Conservation (phyloP, 2,113 vertebrate species). For the Carlito syrichta region DNA sequence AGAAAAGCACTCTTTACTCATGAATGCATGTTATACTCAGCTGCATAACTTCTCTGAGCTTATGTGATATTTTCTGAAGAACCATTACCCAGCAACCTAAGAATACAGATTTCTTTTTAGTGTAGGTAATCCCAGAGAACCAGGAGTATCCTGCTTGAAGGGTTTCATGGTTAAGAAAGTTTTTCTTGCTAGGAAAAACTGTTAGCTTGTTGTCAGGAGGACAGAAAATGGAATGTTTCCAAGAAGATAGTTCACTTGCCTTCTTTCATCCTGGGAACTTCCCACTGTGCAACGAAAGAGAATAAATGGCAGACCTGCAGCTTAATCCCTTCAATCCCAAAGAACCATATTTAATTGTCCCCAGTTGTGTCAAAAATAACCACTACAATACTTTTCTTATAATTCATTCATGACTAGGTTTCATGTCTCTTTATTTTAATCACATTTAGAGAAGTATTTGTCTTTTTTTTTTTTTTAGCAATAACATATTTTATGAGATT, state of each 20-base stretch:
- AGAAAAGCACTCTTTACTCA: not conserved
- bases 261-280: not conserved
- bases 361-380: not conserved
- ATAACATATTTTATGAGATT: not conserved
- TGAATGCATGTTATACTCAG: not conserved
- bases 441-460: not conserved
- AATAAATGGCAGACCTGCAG: not conserved
- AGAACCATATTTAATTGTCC: not conserved
- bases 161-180: no score
- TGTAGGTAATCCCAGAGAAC: not conserved
- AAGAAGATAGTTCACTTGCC: not conserved
- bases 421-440: not conserved
- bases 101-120: not conserved
- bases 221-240: not conserved
- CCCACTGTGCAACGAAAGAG: no score
- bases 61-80: not conserved
- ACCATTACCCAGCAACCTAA: not conserved
- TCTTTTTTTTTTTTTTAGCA: not conserved
- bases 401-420: not conserved
- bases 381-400: not conserved
- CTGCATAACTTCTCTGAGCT: not conserved
- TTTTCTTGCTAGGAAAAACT: not conserved
- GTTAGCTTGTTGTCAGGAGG: not conserved
- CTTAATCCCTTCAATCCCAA: not conserved
- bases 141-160: not conserved